Base-by-base conservation (phyloP, 2,888 invertebrate genomes). In the Frankliniella intonsa region DNA sequence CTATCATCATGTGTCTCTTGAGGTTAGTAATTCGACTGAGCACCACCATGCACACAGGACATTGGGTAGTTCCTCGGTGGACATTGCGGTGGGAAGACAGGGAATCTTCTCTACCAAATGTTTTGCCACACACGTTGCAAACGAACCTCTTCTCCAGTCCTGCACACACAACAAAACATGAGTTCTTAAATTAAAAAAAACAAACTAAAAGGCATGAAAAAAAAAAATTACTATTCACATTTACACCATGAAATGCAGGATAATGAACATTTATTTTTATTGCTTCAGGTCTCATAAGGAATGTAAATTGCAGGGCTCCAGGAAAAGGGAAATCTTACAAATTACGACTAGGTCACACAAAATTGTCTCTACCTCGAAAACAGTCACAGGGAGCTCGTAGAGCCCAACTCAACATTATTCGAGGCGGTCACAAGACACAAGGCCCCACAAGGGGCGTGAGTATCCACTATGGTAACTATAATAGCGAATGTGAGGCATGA, bases 61-160 rank as follows among this genome's bases (percentile, higher is more conserved):
- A 92, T 85, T 90, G 90, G 27, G 92, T 92, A 87, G 91, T 91
- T 50, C 92, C 92, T 82, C 90, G 90, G 85, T 92, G 92, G 80
- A 91, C 90, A 86, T 91, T 91, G 87, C 90, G 91, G 86, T 92
- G 92, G 81, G 91, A 88, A 82, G 91, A 91, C 85, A 92, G 87
- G 82, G 92, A 92, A 84, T 91, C 91, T 22, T 91, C 91, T 87
- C 91, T 91, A 86, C 91, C 91, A 86, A 92, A 92, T 83, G 91
- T 90, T 88, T 91, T 91, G 84, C 90, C 91, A 87, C 92, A 92
- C 85, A 84, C 80, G 17, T 82, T 49, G 25, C 82, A 81, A 22
- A 49, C 81, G 79, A 83, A 81, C 81, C 25, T 76, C 25, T 25
- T 76, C 10, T 8, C 12, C 22, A n/a, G 22, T 25, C 22, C 22